These are phyloP conservation scores for Sinocyclocheilus anshuiensis DNA, from an alignment of 2,113 vertebrate species.

Conservation along the genomic window DNA sequence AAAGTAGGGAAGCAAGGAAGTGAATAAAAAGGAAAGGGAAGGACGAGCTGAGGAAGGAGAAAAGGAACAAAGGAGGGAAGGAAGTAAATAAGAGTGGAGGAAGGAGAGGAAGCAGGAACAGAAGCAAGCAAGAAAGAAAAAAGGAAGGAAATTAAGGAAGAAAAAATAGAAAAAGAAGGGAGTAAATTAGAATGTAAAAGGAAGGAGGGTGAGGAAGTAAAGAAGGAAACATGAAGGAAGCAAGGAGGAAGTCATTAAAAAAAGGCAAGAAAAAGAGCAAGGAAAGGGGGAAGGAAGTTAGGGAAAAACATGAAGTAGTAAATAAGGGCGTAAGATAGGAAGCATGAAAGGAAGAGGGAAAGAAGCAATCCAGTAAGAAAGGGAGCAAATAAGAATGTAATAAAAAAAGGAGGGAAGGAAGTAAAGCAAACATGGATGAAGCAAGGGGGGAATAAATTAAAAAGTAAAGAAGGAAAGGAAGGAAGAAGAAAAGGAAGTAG, in stretches of 20 bases:
- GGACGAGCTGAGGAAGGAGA: no score
- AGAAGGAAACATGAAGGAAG: no score
- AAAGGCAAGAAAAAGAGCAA: no score
- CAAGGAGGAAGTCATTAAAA: no score
- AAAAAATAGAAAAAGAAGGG: no score
- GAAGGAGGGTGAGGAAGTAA: no score
- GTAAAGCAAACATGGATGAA: neutral
- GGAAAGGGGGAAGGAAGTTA: no score
- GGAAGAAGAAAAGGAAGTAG: neutral
- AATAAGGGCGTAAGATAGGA: neutral
- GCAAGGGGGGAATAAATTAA: no score
- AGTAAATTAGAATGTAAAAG: neutral
- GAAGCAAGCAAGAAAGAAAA: neutral
- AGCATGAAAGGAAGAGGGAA: fast-evolving
- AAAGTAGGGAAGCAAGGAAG: no score
- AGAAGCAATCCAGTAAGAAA: neutral
- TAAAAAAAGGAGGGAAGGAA: neutral
- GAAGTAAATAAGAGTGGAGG: neutral
- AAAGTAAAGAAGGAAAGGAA: neutral
- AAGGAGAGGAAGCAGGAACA: neutral
- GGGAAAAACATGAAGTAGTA: no score
- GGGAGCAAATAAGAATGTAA: neutral
- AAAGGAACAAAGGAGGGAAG: neutral
- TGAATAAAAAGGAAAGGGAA: no score
- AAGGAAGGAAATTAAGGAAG: no score